phyloP scores from a whole-genome alignment of 2,888 invertebrate species.

The Drosophila subsilvestris region DNA sequence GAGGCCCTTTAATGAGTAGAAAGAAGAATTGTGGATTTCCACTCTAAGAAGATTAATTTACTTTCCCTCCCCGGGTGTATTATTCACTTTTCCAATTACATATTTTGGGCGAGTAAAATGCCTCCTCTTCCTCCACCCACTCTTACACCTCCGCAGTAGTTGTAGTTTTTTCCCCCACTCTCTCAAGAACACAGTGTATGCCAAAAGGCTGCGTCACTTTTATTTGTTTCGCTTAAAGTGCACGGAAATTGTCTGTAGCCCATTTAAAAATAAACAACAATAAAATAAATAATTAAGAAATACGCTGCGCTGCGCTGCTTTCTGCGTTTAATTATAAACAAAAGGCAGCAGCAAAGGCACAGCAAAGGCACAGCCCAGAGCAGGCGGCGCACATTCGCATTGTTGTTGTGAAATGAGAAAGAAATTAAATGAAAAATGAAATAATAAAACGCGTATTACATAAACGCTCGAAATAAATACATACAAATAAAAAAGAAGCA shows the following conservation, averaged over 20 bases:
- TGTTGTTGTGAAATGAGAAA: slow-evolving; percentile 39
- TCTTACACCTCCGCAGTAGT: neutral
- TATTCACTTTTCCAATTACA: neutral
- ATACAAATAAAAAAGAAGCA: slow-evolving; percentile 13
- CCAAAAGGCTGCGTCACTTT: slow-evolving; percentile 73
- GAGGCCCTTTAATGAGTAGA: neutral
- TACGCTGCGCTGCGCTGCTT: slow-evolving; percentile 51
- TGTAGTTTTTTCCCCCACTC: neutral
- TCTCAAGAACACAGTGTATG: neutral
- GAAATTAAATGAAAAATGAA: slow-evolving; percentile 55
- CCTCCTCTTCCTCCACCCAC: too few relatives aligned
- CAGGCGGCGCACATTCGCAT: slow-evolving; percentile 3
- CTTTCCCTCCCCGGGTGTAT: too few relatives aligned
- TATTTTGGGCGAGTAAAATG: neutral
- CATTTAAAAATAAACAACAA: slow-evolving; percentile 81
- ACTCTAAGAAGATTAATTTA: neutral
- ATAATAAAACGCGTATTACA: slow-evolving; percentile 68
- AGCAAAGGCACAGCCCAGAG: too few relatives aligned
- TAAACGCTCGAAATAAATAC: slow-evolving; percentile 75
- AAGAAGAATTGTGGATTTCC: slow-evolving; percentile 19
- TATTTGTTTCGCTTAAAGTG: slow-evolving; percentile 79
- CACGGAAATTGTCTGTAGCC: slow-evolving; percentile 80
- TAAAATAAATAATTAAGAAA: slow-evolving; percentile 81
- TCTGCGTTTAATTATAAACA: slow-evolving; percentile 77
- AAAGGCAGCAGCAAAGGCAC: slow-evolving; percentile 27